These are phyloP conservation scores for Ancistrus triradiatus DNA, from an alignment of 2,113 vertebrate genomes.

Conservation along the genomic window DNA sequence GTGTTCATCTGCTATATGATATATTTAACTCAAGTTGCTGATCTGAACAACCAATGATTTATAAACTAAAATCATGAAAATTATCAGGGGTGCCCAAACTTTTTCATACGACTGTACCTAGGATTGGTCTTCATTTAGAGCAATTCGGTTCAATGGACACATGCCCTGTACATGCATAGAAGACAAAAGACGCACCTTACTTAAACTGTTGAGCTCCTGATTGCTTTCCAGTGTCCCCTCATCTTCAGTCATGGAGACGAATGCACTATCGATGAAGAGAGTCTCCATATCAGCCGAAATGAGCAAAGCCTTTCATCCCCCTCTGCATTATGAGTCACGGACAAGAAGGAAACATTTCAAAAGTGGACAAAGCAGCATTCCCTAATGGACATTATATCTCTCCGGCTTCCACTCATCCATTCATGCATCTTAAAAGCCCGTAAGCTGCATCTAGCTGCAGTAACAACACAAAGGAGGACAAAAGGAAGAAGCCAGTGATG, in stretches of 20 bases:
- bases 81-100: too few relatives aligned
- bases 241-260: slow-evolving; percentile 6
- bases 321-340: neutral
- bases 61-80: too few relatives aligned
- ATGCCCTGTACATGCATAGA: neutral
- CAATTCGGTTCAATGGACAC: too few relatives aligned
- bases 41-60: too few relatives aligned
- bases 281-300: fast-evolving
- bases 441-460: slow-evolving; percentile 1
- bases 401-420: slow-evolving; percentile 8
- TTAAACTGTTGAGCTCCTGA: fast-evolving
- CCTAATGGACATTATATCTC: slow-evolving; percentile 33
- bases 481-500: slow-evolving; percentile 16
- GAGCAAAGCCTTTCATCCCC: neutral
- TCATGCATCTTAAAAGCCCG: slow-evolving; percentile 10
- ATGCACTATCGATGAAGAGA: neutral
- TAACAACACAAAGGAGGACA: neutral
- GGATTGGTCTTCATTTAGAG: too few relatives aligned
- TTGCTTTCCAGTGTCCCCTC: neutral
- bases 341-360: slow-evolving; percentile 2
- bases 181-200: neutral
- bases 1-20: too few relatives aligned
- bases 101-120: too few relatives aligned
- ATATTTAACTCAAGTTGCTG: too few relatives aligned
- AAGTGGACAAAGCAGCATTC: slow-evolving; percentile 19